Percentiles rank a stretch among this genome's conserved stretches.
Conservation (phyloP, 2,113 vertebrate species). For the Aplodontia rufa region DNA sequence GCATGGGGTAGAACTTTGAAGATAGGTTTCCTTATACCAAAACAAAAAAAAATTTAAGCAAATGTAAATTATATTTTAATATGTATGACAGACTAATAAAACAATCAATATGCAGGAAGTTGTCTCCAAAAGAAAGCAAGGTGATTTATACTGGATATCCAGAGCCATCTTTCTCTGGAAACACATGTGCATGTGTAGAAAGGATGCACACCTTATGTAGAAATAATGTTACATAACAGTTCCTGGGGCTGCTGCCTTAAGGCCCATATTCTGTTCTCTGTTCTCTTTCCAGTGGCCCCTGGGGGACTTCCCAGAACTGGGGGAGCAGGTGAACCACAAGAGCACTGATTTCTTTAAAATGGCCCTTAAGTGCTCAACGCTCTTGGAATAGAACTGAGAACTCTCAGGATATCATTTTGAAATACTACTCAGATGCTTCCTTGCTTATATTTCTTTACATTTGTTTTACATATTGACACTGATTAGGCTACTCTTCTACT, state of each 20-base stretch:
- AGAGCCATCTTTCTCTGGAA: background rate
- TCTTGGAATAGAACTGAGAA: background rate
- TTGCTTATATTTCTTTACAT: background rate
- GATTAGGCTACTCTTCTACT: background rate
- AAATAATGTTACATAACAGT: slow-evolving; percentile 17
- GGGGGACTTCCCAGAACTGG: background rate
- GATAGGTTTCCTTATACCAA: background rate
- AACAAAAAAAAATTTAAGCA: background rate
- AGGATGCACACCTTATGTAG: background rate
- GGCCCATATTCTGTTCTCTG: background rate
- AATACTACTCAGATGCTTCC: background rate
- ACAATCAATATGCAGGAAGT: background rate
- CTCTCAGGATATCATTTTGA: background rate
- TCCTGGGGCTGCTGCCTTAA: background rate
- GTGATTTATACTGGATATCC: background rate
- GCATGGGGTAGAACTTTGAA: background rate
- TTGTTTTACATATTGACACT: background rate
- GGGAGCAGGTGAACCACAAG: background rate
- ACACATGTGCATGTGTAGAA: background rate
- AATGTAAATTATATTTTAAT: slow-evolving; percentile 22
- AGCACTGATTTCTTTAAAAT: background rate
- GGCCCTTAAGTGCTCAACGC: background rate
- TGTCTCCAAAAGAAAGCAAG: background rate
- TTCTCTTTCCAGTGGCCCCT: background rate
- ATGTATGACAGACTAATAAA: background rate